Conservation (phyloP, 2,797 vertebrate genomes). For the Cossypha caffra region DNA sequence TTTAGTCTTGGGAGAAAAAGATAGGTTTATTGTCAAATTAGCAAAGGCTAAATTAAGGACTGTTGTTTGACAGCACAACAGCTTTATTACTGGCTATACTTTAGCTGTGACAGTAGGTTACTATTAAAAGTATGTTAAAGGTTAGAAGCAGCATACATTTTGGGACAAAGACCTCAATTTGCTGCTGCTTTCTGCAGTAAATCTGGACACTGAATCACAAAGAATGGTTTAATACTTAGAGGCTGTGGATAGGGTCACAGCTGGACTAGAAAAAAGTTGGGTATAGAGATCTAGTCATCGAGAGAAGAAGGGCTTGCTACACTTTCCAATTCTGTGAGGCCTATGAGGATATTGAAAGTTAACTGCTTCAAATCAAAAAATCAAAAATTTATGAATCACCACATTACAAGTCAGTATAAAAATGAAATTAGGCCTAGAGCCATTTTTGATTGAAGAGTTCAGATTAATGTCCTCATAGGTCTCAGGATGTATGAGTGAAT, state of each 20-base stretch:
- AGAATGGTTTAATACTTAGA: neutral
- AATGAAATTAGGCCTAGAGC: neutral
- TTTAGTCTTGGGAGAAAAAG: neutral
- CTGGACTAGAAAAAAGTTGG: neutral
- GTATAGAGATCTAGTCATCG: neutral
- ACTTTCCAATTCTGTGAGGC: neutral
- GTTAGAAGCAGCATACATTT: neutral
- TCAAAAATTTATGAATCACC: neutral
- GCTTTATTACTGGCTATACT: neutral
- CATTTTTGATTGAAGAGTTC: neutral
- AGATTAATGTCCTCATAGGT: neutral
- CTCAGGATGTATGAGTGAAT: neutral
- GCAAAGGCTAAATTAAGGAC: neutral
- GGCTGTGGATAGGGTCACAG: neutral
- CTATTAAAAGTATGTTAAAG: neutral
- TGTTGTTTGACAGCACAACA: neutral
- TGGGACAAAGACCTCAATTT: neutral
- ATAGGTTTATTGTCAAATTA: neutral
- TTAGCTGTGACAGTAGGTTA: neutral
- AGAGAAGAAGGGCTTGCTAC: neutral
- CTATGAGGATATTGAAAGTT: neutral
- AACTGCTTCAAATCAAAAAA: neutral
- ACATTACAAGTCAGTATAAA: neutral
- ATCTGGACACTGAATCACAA: neutral
- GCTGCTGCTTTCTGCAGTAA: neutral